Evolutionary conservation across 1,140 invertebrate genomes (phyloP), one percentile per base, ranked within the genome.

Genomic region (Bombyx mandarina): DNA sequence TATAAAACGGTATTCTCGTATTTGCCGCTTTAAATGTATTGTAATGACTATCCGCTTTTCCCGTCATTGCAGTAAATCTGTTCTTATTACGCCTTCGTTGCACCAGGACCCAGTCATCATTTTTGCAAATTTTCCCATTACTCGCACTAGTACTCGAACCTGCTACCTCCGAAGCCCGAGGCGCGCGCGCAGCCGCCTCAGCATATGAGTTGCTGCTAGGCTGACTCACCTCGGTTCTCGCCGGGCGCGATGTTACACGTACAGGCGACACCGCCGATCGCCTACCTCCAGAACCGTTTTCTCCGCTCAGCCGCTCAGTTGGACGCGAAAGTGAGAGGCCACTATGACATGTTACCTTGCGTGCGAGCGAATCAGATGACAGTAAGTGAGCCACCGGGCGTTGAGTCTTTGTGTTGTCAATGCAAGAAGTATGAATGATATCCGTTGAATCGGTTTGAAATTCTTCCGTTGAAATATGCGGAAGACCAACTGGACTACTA

Each of bases 401-500:
- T 9, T 48, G 47, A 48, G 18, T 5, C 4, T 48, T n/a, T n/a
- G n/a, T 48, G 18, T 48, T 48, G 47, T 6, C 10, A 48, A 9
- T 48, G 18, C 47, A n/a, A 3, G 47, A 48, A 6, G 10, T 48
- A n/a, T 9, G 47, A n/a, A 18, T 48, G 3, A 18, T n/a, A n/a
- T 48, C 47, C 18, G 18, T 48, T 6, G 18, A n/a, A 48, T n/a
- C n/a, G n/a, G 4, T 48, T 48, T 48, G 47, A n/a, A 48, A 4
- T 48, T 9, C 47, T 3, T 48, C 18, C 47, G 9, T 48, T 48
- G 47, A 9, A 48, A 9, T 42, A 7, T 44, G 54, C 45, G 54
- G 54, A n/a, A 56, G 22, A 26, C 54, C 54, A 12, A 44, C 46
- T 8, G 54, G 46, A 35, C 54, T 46, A 7, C 54, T 56, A 56